Evolutionary conservation across 1,140 invertebrate genomes (phyloP).

Genomic region (Schlechtendalia chinensis): DNA sequence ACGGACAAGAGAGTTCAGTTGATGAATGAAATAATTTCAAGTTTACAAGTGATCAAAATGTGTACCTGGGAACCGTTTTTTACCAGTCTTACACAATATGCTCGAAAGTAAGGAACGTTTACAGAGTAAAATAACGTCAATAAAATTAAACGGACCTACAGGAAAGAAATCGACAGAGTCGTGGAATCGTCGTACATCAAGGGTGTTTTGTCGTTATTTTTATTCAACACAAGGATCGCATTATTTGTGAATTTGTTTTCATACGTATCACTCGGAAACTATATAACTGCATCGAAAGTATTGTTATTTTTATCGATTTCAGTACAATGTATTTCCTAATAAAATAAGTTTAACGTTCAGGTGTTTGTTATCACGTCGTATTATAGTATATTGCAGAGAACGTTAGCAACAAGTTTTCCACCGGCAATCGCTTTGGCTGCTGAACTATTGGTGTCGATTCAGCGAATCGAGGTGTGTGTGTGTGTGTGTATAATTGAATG

Average conservation of each 20-base stretch:
- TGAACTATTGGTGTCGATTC: constrained; percentile 66
- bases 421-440: constrained; percentile 63
- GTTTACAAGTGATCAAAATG: constrained; percentile 90
- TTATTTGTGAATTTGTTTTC: constrained; percentile 75
- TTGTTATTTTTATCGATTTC: not conserved
- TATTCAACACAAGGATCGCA: constrained; percentile 64
- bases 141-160: not conserved
- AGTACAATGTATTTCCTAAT: not conserved
- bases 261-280: constrained; percentile 69
- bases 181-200: not conserved
- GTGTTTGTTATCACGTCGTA: constrained; percentile 73
- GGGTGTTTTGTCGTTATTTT: constrained; percentile 63
- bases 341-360: constrained; percentile 52
- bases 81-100: constrained; percentile 63
- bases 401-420: constrained; percentile 72
- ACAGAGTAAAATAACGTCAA: not conserved
- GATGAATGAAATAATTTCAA: constrained; percentile 89
- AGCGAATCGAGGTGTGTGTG: constrained; percentile 62
- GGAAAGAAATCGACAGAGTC: not conserved
- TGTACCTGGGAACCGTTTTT: constrained; percentile 84
- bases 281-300: constrained; percentile 73
- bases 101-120: constrained; percentile 58
- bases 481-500: no score
- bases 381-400: constrained; percentile 69
- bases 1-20: constrained; percentile 72